Evolutionary conservation across 2,888 invertebrate genomes (phyloP), one percentile per base, ranked within the genome.

Genomic region (Campopleginae sp.): DNA sequence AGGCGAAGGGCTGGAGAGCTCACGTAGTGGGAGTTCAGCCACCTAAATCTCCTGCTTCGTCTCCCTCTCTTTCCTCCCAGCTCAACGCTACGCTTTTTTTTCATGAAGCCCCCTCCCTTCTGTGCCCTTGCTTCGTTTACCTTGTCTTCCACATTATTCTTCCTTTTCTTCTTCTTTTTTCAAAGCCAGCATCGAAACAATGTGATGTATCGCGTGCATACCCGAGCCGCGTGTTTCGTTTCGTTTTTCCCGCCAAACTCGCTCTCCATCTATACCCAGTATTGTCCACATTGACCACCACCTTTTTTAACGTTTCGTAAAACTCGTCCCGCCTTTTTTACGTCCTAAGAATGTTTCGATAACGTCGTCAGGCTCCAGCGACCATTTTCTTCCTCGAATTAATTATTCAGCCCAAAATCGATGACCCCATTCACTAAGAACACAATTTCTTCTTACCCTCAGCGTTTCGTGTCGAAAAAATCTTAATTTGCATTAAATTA

Each of bases 211-310:
- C 87, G 91, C 91, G 89, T 88, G 90, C 89, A 89, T 90, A 90
- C 89, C 89, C 89, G 88, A 87, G 88, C 89, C 88, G 74, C 66
- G 61, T 91, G 89, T 93, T 92, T 90, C 90, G 91, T 90, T 91
- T 90, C 91, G 90, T 92, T 92, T 92, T 93, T 92, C 92, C 92
- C 93, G 93, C 92, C 92, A 91, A 92, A 93, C 91, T 91, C 89
- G 87, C 90, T 87, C 88, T 87, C 80, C 74, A 46, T 58, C 72
- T 65, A 58, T 75, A 44, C 65, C 72, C 51, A 74, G 58, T 33
- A 58, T 61, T 44, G 68, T 74, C 78, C 75, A 79, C 84, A 79
- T 82, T 80, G 66, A 27, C 8, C 1, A 31, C n/a, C 48, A 54
- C 68, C 5, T 58, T 77, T 79, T 46, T 14, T 48, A 65, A 65